Evolutionary conservation across 1,140 invertebrate species (phyloP).

Genomic region (Drosophila ficusphila): DNA sequence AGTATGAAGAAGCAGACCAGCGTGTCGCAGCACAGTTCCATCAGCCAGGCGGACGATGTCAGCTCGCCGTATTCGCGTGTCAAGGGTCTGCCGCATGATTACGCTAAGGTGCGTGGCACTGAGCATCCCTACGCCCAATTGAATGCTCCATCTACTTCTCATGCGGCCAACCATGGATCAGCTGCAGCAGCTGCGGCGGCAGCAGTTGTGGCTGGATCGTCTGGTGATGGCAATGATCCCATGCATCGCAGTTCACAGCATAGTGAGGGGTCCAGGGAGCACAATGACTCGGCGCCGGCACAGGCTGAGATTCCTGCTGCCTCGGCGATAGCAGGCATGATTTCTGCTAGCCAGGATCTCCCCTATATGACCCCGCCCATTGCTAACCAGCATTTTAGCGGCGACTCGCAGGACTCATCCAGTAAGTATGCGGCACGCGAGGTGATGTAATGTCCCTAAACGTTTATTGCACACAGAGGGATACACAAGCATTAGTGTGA

Average conservation of each 20-base stretch:
- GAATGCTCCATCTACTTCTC: constrained; percentile 83
- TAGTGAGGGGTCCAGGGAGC: constrained; percentile 51
- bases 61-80: constrained; percentile 87
- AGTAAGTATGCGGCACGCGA: constrained; percentile 86
- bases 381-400: constrained; percentile 88
- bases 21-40: constrained; percentile 86
- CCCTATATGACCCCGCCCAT: constrained; percentile 95
- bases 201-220: constrained; percentile 15
- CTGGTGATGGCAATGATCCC: constrained; percentile 42
- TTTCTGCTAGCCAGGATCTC: constrained; percentile 93
- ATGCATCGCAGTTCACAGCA: constrained; percentile 59
- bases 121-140: constrained; percentile 90
- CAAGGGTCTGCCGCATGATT: constrained; percentile 85
- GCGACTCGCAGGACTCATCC: constrained; percentile 93
- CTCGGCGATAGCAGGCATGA: constrained; percentile 91
- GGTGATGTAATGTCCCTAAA: not conserved
- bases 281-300: constrained; percentile 44
- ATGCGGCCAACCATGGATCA: constrained; percentile 31
- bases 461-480: constrained; percentile 88
- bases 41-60: constrained; percentile 86
- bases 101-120: constrained; percentile 85
- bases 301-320: constrained; percentile 89
- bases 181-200: constrained; percentile 47
- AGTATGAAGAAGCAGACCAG: constrained; percentile 84
- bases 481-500: constrained; percentile 95